Evolutionary conservation across 2,797 vertebrate species (phyloP).

Genomic region (Manis crassicaudata): DNA sequence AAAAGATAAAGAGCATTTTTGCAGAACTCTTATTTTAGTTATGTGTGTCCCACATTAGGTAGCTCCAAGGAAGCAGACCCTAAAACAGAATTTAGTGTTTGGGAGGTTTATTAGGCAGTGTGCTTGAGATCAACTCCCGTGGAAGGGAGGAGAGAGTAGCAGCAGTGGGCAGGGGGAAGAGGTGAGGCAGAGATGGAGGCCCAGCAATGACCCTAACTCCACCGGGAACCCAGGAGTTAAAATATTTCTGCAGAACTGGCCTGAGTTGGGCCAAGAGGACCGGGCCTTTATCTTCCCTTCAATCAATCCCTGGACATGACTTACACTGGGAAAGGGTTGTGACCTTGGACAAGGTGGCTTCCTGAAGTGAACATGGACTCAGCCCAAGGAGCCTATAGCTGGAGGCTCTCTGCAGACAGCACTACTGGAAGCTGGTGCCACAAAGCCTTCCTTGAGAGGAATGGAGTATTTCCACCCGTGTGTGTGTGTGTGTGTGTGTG

Average conservation of each 20-base stretch:
- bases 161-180: not conserved
- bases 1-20: not conserved
- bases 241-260: not conserved
- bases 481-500: not conserved
- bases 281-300: not conserved
- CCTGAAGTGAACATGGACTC: not conserved
- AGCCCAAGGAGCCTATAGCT: not conserved
- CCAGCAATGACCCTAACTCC: not conserved
- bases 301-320: not conserved
- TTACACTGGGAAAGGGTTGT: not conserved
- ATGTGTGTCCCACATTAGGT: not conserved
- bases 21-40: not conserved
- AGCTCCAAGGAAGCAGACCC: not conserved
- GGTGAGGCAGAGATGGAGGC: not conserved
- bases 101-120: not conserved
- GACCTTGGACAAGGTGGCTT: not conserved
- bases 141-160: not conserved
- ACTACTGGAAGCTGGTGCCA: not conserved
- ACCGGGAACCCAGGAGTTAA: not conserved
- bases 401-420: not conserved
- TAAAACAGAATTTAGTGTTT: not conserved
- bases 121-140: not conserved
- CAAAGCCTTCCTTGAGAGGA: not conserved
- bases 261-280: not conserved
- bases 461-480: not conserved